A percentile compares a stretch with the other conserved stretches of the same genome.
Evolutionary conservation across 1,140 invertebrate species (phyloP).

Genomic region (Drosophila seguyi): DNA sequence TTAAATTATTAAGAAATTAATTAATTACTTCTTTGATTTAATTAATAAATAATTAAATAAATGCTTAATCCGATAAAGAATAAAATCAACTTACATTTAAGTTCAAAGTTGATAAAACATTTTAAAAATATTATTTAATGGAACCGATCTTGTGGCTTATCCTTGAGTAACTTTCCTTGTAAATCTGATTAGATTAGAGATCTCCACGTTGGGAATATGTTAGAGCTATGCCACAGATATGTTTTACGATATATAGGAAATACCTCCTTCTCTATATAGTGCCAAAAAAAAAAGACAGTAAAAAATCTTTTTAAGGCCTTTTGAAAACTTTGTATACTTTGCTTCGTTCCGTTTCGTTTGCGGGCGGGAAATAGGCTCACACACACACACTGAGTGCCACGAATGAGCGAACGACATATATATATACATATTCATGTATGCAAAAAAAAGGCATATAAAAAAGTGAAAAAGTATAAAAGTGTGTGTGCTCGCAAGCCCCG

Average conservation of each 20-base stretch:
- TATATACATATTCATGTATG: slow-evolving; percentile 38
- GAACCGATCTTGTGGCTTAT: neutral
- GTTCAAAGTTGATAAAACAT: too few species aligned
- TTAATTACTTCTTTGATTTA: too few species aligned
- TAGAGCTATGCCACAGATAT: too few species aligned
- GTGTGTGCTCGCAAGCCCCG: slow-evolving; percentile 28
- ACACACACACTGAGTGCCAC: slow-evolving; percentile 21
- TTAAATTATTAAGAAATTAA: too few species aligned
- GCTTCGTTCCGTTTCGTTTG: neutral
- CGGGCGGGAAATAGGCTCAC: slow-evolving; percentile 17
- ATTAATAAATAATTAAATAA: too few species aligned
- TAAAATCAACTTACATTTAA: too few species aligned
- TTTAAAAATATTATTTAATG: too few species aligned
- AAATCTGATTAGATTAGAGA: fast-evolving
- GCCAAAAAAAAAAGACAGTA: neutral
- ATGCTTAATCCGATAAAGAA: too few species aligned
- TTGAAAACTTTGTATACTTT: slow-evolving; percentile 1
- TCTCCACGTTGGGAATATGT: neutral
- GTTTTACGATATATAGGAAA: neutral
- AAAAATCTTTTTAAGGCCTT: neutral
- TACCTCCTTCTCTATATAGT: neutral
- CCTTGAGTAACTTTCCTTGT: neutral
- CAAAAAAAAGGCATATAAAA: slow-evolving; percentile 8
- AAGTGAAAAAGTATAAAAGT: slow-evolving; percentile 24
- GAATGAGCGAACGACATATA: slow-evolving; percentile 45